Evolutionary conservation across 2,888 invertebrate genomes (phyloP).

Genomic region (Cerastis rubricosa): DNA sequence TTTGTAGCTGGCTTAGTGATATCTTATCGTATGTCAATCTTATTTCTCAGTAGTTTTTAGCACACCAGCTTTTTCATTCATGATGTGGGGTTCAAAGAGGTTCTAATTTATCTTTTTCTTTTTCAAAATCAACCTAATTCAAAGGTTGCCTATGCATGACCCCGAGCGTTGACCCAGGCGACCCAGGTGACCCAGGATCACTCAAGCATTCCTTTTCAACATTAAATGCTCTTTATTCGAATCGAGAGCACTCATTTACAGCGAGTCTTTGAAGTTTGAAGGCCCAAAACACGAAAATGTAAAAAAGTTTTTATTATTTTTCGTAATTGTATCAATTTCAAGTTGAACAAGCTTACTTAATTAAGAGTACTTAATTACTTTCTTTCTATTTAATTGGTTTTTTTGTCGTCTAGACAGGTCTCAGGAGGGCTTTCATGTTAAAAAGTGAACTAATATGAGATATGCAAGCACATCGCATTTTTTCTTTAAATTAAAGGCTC

Average conservation of each 20-base stretch:
- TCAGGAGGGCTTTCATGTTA: conserved; percentile 13
- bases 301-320: conserved; percentile 50
- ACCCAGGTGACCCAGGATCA: neutral
- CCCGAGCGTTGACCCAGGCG: neutral
- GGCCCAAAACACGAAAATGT: conserved; percentile 28
- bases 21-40: conserved; percentile 52
- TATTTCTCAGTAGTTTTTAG: conserved; percentile 31
- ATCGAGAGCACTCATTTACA: conserved; percentile 39
- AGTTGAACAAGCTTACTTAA: conserved; percentile 32
- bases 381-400: conserved; percentile 43
- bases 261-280: conserved; percentile 45
- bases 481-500: neutral
- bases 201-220: conserved; percentile 8
- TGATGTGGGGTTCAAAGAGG: neutral
- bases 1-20: conserved; percentile 40
- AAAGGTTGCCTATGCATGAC: neutral
- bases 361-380: conserved; percentile 43
- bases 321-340: conserved; percentile 47
- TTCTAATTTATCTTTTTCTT: neutral
- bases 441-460: conserved; percentile 5
- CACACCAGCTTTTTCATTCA: conserved; percentile 28
- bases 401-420: conserved; percentile 26
- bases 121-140: neutral
- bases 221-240: conserved; percentile 26
- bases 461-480: neutral